Conservation (phyloP, 2,113 vertebrate species). For the Ibidorhyncha struthersii region DNA sequence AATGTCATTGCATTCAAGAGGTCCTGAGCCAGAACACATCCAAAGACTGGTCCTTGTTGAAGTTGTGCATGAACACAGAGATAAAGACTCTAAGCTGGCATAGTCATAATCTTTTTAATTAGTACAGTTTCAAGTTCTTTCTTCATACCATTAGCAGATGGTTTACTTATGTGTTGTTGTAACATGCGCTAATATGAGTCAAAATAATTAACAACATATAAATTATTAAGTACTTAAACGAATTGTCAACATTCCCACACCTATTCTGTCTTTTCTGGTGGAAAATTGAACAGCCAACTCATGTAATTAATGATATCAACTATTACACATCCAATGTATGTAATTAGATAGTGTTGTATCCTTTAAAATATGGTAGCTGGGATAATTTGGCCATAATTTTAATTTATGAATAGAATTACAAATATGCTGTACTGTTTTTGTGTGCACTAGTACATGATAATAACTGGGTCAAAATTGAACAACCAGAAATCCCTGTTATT, state of each 20-base stretch:
- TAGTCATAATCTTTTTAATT: conserved; percentile 49
- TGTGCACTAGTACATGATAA: neutral
- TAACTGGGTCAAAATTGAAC: neutral
- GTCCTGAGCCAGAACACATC: neutral
- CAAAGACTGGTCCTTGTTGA: neutral
- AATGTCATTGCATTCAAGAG: neutral
- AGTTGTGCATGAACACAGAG: neutral
- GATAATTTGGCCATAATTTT: neutral
- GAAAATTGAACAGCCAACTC: conserved; percentile 23
- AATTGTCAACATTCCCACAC: conserved; percentile 45
- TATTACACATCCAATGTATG: neutral
- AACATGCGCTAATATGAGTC: conserved; percentile 36
- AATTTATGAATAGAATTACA: neutral
- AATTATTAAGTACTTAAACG: conserved; percentile 69
- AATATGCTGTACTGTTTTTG: neutral
- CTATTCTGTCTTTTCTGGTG: conserved; percentile 38
- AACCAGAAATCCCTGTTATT: neutral
- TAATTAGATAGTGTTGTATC: neutral
- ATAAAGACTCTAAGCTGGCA: neutral
- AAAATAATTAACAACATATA: conserved; percentile 73
- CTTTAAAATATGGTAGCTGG: neutral
- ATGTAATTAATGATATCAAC: neutral
- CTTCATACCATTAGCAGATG: conserved; percentile 65
- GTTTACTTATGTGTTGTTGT: conserved; percentile 51
- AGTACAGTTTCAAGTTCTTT: conserved; percentile 48